Percentiles rank a stretch among this genome's conserved stretches.
Evolutionary conservation across 2,888 invertebrate species (phyloP).

Genomic region (Alentia gelatinosa): DNA sequence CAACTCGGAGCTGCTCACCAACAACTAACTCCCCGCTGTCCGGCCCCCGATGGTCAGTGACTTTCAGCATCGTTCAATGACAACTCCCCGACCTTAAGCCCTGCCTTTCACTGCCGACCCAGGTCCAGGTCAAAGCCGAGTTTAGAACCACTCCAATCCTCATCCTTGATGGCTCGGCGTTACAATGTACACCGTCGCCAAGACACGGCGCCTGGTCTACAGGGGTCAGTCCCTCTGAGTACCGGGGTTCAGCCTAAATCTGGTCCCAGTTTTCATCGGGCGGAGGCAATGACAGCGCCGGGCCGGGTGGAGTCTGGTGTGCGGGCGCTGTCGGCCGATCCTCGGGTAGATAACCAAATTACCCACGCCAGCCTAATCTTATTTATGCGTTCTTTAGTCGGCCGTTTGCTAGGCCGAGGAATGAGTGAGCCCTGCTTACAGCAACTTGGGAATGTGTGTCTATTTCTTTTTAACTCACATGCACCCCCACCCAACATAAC

Average conservation of each 20-base stretch:
- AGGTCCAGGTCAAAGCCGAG: background rate
- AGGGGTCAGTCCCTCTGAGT: no score
- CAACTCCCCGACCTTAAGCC: background rate
- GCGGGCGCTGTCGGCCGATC: background rate
- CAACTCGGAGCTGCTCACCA: background rate
- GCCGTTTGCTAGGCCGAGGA: background rate
- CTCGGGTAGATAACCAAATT: background rate
- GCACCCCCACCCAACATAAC: background rate
- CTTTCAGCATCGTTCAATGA: background rate
- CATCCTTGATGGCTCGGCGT: background rate
- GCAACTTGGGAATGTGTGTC: background rate
- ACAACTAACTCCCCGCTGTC: background rate
- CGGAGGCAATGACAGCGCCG: no score
- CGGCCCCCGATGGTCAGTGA: background rate
- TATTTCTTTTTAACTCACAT: background rate
- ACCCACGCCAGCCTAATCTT: conserved; percentile 9
- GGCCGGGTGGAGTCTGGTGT: background rate
- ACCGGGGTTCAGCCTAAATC: no score
- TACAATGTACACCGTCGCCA: background rate
- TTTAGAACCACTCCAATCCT: conserved; percentile 10
- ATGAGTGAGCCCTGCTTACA: background rate
- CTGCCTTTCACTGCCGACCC: background rate
- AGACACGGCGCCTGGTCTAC: background rate
- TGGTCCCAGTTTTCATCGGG: no score
- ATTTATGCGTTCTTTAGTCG: conserved; percentile 30